Evolutionary conservation across 2,888 invertebrate genomes (phyloP).

Genomic region (Papilio protenor): DNA sequence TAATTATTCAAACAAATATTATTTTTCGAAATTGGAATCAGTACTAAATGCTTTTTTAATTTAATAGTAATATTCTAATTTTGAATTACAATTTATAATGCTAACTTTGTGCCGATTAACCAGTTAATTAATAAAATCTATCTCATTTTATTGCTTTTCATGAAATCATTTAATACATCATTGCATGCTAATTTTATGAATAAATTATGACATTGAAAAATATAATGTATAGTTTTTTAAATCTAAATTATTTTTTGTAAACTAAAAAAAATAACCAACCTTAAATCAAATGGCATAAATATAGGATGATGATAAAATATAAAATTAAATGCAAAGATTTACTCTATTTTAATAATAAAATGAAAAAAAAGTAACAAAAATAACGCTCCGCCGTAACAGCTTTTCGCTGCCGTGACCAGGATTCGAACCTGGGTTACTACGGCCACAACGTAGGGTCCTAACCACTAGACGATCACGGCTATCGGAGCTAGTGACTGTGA

Average conservation of each 20-base stretch:
- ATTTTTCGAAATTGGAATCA: too few species aligned
- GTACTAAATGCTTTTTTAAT: background rate
- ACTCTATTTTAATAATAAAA: background rate
- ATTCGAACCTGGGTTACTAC: slow-evolving; percentile 86
- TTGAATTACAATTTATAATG: background rate
- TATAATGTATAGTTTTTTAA: too few species aligned
- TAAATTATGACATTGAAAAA: background rate
- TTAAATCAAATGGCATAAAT: background rate
- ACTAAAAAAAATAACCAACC: background rate
- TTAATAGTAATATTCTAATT: too few species aligned
- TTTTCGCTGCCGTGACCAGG: background rate
- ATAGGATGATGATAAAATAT: background rate
- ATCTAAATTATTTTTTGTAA: too few species aligned
- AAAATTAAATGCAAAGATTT: background rate
- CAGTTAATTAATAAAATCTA: background rate
- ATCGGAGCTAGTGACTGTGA: slow-evolving; percentile 56
- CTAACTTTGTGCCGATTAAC: background rate
- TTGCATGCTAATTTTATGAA: background rate
- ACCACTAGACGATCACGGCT: slow-evolving; percentile 90
- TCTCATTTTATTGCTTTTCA: background rate
- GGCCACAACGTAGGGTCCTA: slow-evolving; percentile 89
- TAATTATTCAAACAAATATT: too few species aligned
- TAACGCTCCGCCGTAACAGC: background rate
- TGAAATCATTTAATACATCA: background rate
- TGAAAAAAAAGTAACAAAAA: background rate